Base-by-base conservation (phyloP, 2,888 invertebrate species). In the Ctena decussata region DNA sequence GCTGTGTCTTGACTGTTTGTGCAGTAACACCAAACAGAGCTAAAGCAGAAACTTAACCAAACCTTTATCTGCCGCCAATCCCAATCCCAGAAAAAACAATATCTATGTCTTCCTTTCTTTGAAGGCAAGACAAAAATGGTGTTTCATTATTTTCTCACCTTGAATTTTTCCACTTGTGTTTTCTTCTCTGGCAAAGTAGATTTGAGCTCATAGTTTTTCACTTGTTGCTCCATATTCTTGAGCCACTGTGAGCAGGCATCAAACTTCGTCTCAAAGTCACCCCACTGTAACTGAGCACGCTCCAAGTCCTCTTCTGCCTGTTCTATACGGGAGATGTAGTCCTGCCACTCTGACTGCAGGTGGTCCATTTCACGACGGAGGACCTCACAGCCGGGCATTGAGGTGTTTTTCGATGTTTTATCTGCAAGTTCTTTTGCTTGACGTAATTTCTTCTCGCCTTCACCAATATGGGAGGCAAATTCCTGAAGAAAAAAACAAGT, bases 301-400 rank as follows among this genome's bases (percentile, higher is more conserved):
- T 98, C 98, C 46, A 99, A 96, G 91, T 98, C 97, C 79, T 98
- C 97, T 76, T 93, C 91, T 18, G 93, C 93, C 85, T 93, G 87
- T 77, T 90, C 86, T 89, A 94, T 91, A 35, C 92, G 89, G 41
- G 91, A 87, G 6, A 87, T 79, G 77, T 93, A 94, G 72, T 92
- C 91, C 41, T 94, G 98, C 98, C 99, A 99, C 93, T 99, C 98
- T 82, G 97, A 97, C 96, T 98, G 98, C 41, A 99, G 96, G 93
- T 98, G 98, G 95, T 98, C 98, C 89, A 99, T 96, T 96, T 98
- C 98, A 35, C 97, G 97, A 91, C 98, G 98, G 76, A 99, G 98
- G 74, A 97, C 97, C 94, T 99, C 98, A 77, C 97, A 97, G 0
- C 99, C 99, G 93, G 89, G 97, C 0, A 98, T 97, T 3, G 98